phyloP scores from a whole-genome alignment of 1,140 invertebrate species.

The Reticulitermes speratus region DNA sequence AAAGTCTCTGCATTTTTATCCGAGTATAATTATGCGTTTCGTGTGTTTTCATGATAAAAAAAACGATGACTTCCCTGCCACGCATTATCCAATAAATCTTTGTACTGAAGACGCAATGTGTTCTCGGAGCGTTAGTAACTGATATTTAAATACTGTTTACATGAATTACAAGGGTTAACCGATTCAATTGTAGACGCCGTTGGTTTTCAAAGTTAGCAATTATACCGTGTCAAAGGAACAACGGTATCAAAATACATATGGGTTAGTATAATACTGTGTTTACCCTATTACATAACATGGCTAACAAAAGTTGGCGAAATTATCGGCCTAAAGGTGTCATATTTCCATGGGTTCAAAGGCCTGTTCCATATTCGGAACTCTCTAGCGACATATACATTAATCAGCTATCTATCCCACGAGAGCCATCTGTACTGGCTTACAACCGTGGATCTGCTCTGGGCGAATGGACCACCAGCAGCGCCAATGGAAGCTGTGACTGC shows the following conservation, averaged over 20 bases:
- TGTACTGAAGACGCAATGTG: too few relatives aligned
- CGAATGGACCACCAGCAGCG: too few relatives aligned
- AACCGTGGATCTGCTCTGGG: background rate
- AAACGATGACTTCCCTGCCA: too few relatives aligned
- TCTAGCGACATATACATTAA: background rate
- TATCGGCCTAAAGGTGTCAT: background rate
- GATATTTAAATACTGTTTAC: too few relatives aligned
- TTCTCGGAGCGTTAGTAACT: too few relatives aligned
- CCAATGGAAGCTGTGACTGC: too few relatives aligned
- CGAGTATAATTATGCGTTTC: too few relatives aligned
- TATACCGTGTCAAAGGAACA: background rate
- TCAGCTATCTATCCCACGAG: background rate
- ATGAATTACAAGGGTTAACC: too few relatives aligned
- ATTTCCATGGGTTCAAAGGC: background rate
- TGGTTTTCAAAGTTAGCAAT: background rate
- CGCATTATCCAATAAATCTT: too few relatives aligned
- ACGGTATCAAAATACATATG: background rate
- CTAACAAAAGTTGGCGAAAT: background rate
- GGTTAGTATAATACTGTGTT: background rate
- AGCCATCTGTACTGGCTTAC: background rate
- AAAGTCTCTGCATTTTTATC: too few relatives aligned
- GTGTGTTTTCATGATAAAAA: too few relatives aligned
- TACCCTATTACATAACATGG: too few relatives aligned
- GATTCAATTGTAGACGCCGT: background rate
- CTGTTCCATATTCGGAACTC: background rate